Evolutionary conservation across 2,888 invertebrate genomes (phyloP).

Genomic region (Drosophila neoperkinsi): DNA sequence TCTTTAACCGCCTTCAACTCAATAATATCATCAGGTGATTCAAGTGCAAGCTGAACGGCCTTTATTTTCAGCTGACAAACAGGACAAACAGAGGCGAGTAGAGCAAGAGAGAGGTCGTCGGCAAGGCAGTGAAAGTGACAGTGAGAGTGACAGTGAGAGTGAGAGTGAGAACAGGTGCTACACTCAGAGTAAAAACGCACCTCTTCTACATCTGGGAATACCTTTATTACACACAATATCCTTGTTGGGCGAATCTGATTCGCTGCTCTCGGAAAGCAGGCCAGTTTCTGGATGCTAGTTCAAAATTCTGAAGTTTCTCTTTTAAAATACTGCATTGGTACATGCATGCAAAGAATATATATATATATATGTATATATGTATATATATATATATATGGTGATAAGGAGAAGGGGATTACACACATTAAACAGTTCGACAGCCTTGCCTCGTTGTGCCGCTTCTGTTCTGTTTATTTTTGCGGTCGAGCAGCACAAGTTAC

Average conservation of each 20-base stretch:
- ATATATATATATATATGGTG: background rate
- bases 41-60: background rate
- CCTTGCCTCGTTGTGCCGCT: background rate
- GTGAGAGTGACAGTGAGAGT: background rate
- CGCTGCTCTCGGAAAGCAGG: background rate
- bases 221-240: background rate
- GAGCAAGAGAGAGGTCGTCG: too few relatives aligned
- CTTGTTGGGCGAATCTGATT: background rate
- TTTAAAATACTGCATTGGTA: background rate
- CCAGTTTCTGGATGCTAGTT: background rate
- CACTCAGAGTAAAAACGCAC: background rate
- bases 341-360: background rate
- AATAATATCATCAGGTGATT: background rate
- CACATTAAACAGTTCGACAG: constrained; percentile 3
- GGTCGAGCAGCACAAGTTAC: constrained; percentile 20
- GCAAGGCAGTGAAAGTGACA: too few relatives aligned
- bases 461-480: background rate
- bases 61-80: background rate
- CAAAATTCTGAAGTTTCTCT: background rate
- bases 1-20: background rate
- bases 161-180: background rate
- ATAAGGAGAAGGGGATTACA: background rate
- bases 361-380: background rate
- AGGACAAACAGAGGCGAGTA: background rate
- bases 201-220: background rate